Conservation (phyloP, 2,113 vertebrate species). For the Phainopepla nitens region DNA sequence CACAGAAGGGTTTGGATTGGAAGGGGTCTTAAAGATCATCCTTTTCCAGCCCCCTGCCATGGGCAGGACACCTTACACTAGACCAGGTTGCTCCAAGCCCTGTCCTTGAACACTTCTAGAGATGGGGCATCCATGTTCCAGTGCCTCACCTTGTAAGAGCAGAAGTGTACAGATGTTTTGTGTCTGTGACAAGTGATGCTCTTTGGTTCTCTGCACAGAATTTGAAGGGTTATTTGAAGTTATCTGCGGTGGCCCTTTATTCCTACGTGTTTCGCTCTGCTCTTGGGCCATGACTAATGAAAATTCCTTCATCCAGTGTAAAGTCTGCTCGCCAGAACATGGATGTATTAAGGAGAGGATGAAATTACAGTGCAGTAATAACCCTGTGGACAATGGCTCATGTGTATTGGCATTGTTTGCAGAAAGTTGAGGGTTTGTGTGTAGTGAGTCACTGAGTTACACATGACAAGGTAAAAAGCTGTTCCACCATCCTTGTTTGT, state of each 20-base stretch:
- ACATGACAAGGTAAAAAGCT: neutral
- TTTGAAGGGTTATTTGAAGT: neutral
- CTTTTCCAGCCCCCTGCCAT: neutral
- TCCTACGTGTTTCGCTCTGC: neutral
- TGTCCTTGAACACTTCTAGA: neutral
- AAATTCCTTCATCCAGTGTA: neutral
- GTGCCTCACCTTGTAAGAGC: neutral
- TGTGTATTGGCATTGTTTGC: slow-evolving; percentile 5
- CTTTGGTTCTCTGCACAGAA: neutral
- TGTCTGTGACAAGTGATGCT: neutral
- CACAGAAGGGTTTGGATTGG: neutral
- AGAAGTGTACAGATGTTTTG: neutral
- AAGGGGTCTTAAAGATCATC: neutral
- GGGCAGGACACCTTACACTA: neutral
- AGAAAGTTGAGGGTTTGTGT: neutral
- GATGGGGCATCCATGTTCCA: too few relatives aligned
- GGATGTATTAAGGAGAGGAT: neutral
- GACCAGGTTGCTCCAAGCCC: neutral
- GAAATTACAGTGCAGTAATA: neutral
- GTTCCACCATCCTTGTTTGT: neutral
- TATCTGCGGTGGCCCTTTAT: neutral
- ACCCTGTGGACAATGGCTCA: neutral
- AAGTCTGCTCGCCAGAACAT: neutral
- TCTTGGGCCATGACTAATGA: neutral
- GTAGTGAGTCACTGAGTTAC: neutral